These are phyloP conservation scores for Mesocricetus auratus DNA, from an alignment of 2,113 vertebrate genomes.

Conservation along the genomic window DNA sequence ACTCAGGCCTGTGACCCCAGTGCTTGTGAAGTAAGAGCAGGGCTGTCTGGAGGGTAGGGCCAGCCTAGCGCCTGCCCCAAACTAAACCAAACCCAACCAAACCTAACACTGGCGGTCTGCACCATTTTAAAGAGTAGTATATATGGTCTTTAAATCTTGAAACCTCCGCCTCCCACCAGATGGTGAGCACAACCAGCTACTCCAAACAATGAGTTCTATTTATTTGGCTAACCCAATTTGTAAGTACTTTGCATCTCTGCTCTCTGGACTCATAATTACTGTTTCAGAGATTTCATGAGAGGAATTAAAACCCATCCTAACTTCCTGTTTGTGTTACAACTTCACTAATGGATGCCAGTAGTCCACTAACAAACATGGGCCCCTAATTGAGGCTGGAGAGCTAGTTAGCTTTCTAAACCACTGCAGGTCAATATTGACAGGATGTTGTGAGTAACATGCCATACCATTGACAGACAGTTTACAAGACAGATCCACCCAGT, in stretches of 20 bases:
- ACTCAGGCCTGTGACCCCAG: not conserved
- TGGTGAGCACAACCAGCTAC: not conserved
- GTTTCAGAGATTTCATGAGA: slow-evolving; percentile 46
- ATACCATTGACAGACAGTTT: rapidly evolving
- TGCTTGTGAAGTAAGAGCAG: not conserved
- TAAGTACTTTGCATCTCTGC: slow-evolving; percentile 62
- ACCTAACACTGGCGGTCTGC: not conserved
- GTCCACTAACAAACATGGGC: slow-evolving; percentile 23
- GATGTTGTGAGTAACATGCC: not conserved
- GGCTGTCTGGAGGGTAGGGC: not conserved
- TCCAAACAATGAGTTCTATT: not conserved
- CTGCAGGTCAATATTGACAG: not conserved
- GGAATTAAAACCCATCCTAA: slow-evolving; percentile 59
- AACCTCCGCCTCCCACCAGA: not conserved
- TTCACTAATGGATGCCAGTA: slow-evolving; percentile 38
- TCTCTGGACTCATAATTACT: slow-evolving; percentile 56
- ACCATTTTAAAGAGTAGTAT: not conserved
- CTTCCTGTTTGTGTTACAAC: slow-evolving; percentile 61
- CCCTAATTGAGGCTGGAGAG: not conserved
- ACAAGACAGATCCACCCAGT: not conserved
- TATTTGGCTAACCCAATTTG: slow-evolving; percentile 55
- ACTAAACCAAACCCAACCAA: not conserved
- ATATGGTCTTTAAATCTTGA: not conserved
- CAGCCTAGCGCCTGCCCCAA: not conserved
- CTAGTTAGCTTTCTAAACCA: not conserved